These are phyloP conservation scores for Notarius quadriscutis DNA, from an alignment of 2,113 vertebrate genomes.

Conservation along the genomic window DNA sequence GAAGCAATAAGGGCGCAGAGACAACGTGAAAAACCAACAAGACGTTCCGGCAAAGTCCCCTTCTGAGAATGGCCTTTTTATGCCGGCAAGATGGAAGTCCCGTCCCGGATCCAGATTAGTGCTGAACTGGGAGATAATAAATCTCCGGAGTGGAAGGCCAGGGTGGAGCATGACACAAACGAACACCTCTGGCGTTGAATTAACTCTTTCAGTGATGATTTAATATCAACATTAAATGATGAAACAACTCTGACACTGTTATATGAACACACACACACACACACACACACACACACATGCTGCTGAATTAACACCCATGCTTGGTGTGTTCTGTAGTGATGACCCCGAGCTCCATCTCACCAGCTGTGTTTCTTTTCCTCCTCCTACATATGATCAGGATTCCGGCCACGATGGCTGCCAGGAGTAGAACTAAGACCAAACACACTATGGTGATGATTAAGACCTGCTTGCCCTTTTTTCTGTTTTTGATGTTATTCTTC, in stretches of 20 bases:
- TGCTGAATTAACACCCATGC: too few relatives aligned
- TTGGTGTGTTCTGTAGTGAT: not conserved
- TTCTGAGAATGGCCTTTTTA: too few relatives aligned
- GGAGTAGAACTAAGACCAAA: conserved; percentile 21
- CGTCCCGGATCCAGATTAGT: too few relatives aligned
- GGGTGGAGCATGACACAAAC: not conserved
- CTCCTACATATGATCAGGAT: conserved; percentile 4
- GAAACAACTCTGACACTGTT: not conserved
- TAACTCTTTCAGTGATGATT: not conserved
- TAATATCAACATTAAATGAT: not conserved
- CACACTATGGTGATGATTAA: conserved; percentile 20
- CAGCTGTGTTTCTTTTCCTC: not conserved
- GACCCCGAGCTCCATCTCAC: conserved; percentile 21
- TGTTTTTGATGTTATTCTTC: too few relatives aligned
- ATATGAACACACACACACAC: not conserved
- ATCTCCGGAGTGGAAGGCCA: too few relatives aligned
- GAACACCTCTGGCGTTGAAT: not conserved
- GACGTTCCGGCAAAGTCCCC: too few relatives aligned
- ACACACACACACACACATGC: not conserved
- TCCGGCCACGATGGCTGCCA: not conserved
- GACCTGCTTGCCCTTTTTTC: rapidly evolving
- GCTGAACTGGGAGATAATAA: too few relatives aligned
- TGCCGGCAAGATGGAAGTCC: too few relatives aligned
- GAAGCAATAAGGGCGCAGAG: too few relatives aligned
- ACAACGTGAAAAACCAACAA: too few relatives aligned